Evolutionary conservation across 2,888 invertebrate genomes (phyloP), one percentile per base, ranked within the genome.

Genomic region (Caprella mutica): DNA sequence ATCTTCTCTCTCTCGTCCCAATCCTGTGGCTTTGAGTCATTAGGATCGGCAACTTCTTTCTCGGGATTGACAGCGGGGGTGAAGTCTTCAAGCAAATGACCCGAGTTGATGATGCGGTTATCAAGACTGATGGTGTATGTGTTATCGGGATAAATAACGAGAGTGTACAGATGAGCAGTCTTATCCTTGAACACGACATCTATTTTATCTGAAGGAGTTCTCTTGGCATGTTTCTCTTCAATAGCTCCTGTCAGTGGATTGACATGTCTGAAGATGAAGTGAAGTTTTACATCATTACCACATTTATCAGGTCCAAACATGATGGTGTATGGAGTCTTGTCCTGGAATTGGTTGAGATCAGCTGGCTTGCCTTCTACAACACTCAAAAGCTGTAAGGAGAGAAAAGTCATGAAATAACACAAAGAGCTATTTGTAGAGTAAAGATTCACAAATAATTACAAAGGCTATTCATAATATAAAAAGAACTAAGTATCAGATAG

Each of bases 271-370:
- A 99, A 92, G 73, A 99, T 99, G 68, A 85, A 83, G 69, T 84
- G 84, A 9, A 84, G 70, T 78, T 96, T 96, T 71, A 88, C 84
- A 73, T 92, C 91, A 70, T 86, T 87, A 65, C 97, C 97, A 75
- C 98, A 98, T 75, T 96, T 98, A 78, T 98, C 98, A 8, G 97
- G 97, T 0, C 98, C 98, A 76, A 98, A 99, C 98, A 99, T 98
- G 69, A 99, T 91, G 2, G 93, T 89, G 76, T 97, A 99, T 0
- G 93, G 86, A 0, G 96, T 93, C 75, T 92, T 93, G 76, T 98
- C 97, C 72, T 87, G 80, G 76, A 97, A 93, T 70, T 82, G 78
- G 66, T 80, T 82, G 72, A 77, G 70, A 26, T 68, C 73, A 70
- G 39, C 26, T 9, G 35, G 33, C 21, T 42, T 48, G 9, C 58